Percentiles rank a stretch among this genome's conserved stretches.
Conservation (phyloP, 2,888 invertebrate species). For the Allolobophora icterica region DNA sequence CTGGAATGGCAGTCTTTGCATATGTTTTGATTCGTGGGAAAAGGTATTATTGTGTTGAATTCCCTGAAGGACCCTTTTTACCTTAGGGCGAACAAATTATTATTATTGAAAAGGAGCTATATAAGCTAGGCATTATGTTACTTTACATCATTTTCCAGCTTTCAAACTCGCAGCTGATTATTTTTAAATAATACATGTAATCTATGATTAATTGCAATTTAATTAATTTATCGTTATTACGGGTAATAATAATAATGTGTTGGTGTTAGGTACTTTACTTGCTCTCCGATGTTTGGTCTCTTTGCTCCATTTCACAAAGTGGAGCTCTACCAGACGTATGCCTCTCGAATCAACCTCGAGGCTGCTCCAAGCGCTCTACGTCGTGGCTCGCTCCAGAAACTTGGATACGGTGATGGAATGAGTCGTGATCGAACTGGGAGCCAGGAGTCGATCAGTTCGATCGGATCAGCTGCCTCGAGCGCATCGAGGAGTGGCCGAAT, state of each 20-base stretch:
- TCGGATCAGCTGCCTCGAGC: conserved; percentile 71
- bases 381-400: conserved; percentile 22
- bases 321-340: conserved; percentile 71
- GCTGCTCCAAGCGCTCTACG: conserved; percentile 70
- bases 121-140: too few species aligned
- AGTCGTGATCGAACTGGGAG: conserved; percentile 67
- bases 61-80: too few species aligned
- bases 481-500: conserved; percentile 71
- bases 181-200: too few species aligned
- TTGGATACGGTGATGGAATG: conserved; percentile 8
- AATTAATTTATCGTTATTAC: neutral
- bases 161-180: too few species aligned
- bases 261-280: conserved; percentile 83
- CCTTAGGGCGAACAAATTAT: too few species aligned
- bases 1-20: too few species aligned
- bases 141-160: too few species aligned
- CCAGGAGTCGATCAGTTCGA: conserved; percentile 83
- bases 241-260: neutral
- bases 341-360: conserved; percentile 18
- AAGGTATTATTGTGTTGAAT: too few species aligned
- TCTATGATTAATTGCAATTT: neutral
- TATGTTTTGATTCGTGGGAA: too few species aligned
- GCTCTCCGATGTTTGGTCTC: conserved; percentile 85
- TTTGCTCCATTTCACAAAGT: conserved; percentile 93
- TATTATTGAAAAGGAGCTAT: too few species aligned